phyloP scores from a whole-genome alignment of 2,113 vertebrate species.

The Embiotoca jacksoni region DNA sequence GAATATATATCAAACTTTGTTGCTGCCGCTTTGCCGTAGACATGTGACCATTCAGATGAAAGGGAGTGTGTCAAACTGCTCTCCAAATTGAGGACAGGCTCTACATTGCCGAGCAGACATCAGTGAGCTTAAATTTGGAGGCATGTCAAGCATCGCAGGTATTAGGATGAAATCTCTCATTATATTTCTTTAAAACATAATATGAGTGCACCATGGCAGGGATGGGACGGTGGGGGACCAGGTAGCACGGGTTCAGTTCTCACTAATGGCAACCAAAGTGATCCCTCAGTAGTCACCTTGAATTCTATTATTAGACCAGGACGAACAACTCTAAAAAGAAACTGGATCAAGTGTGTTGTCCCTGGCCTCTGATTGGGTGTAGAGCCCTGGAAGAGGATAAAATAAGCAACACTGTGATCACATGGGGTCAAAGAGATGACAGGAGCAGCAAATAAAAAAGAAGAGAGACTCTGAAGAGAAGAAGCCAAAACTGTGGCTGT shows the following conservation, averaged over 20 bases:
- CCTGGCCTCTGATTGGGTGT: slow-evolving; percentile 18
- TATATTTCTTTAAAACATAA: slow-evolving; percentile 81
- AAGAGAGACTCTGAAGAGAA: slow-evolving; percentile 36
- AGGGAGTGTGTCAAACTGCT: slow-evolving; percentile 79
- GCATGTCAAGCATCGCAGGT: slow-evolving; percentile 78
- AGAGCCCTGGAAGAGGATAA: slow-evolving; percentile 24
- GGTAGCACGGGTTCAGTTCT: slow-evolving; percentile 34
- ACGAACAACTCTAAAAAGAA: slow-evolving; percentile 44
- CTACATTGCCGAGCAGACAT: slow-evolving; percentile 73
- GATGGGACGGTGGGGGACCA: not conserved
- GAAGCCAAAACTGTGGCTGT: slow-evolving; percentile 59
- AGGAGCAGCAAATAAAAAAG: slow-evolving; percentile 28
- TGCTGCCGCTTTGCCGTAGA: slow-evolving; percentile 71
- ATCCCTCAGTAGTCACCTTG: slow-evolving; percentile 60
- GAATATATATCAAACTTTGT: slow-evolving; percentile 76
- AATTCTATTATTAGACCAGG: slow-evolving; percentile 62
- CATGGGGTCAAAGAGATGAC: slow-evolving; percentile 48
- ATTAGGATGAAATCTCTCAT: slow-evolving; percentile 79
- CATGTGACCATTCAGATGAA: slow-evolving; percentile 84
- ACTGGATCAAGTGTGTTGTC: slow-evolving; percentile 41
- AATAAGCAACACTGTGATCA: slow-evolving; percentile 35
- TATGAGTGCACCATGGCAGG: slow-evolving; percentile 49
- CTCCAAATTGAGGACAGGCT: slow-evolving; percentile 80
- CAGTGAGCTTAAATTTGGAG: slow-evolving; percentile 77
- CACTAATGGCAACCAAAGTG: slow-evolving; percentile 61